Conservation (phyloP, 2,888 invertebrate genomes). For the Aricia artaxerxes region DNA sequence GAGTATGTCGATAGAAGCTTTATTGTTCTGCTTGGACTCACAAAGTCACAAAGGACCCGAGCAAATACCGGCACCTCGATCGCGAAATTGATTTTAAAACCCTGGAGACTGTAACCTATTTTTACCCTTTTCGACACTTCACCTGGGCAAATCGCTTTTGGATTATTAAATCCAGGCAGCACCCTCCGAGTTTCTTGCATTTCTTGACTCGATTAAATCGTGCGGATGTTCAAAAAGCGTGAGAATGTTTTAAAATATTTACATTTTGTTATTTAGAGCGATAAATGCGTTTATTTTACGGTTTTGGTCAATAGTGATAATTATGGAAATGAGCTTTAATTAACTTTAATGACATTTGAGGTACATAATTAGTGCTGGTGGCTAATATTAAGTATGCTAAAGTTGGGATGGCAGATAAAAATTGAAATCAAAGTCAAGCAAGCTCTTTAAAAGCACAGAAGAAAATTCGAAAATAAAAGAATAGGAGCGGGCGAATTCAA, state of each 20-base stretch:
- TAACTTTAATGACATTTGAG: background rate
- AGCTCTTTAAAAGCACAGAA: constrained; percentile 3
- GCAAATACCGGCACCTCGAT: constrained; percentile 36
- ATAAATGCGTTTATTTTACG: background rate
- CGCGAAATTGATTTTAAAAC: constrained; percentile 40
- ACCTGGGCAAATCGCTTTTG: background rate
- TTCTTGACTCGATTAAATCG: background rate
- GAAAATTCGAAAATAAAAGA: constrained; percentile 49
- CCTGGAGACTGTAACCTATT: constrained; percentile 32
- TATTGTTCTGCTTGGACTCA: constrained; percentile 59
- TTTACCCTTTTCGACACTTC: constrained; percentile 29
- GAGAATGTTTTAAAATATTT: constrained; percentile 13
- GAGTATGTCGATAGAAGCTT: constrained; percentile 66
- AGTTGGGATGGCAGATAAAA: background rate
- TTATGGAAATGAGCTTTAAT: background rate
- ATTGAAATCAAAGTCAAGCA: background rate
- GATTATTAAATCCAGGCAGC: constrained; percentile 5
- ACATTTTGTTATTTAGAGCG: constrained; percentile 5
- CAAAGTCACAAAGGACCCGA: constrained; percentile 43
- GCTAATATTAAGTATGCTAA: background rate
- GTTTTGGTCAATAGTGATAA: background rate
- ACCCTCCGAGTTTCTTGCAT: background rate
- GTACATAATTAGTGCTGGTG: background rate
- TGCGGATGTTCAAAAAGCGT: constrained; percentile 21
- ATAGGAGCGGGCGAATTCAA: constrained; percentile 52